Evolutionary conservation across 2,113 vertebrate genomes (phyloP).

Genomic region (Zingel zingel): DNA sequence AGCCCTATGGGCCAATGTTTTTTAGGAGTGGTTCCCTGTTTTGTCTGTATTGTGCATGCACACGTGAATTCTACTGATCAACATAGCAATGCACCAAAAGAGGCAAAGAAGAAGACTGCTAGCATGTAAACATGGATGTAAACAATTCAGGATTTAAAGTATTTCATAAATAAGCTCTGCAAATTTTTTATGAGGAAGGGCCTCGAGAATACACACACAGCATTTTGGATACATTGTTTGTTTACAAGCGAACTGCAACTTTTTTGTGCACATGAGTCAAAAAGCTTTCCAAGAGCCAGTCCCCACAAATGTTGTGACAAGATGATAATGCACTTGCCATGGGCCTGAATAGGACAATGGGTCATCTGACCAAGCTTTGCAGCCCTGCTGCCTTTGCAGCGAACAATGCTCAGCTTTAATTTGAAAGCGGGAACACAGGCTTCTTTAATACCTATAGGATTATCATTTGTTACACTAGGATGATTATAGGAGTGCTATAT

Average conservation of each 20-base stretch:
- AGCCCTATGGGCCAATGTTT: not conserved
- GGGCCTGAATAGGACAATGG: constrained; percentile 19
- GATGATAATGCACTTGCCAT: not conserved
- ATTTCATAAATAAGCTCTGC: not conserved
- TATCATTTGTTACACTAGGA: not conserved
- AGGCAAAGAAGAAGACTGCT: not conserved
- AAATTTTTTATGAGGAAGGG: not conserved
- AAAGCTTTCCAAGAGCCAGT: not conserved
- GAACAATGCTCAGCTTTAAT: constrained; percentile 25
- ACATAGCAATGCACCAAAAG: not conserved
- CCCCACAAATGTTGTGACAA: constrained; percentile 19
- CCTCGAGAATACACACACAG: not conserved
- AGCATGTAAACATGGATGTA: not conserved
- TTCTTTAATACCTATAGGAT: not conserved
- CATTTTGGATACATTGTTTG: not conserved
- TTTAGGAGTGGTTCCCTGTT: not conserved
- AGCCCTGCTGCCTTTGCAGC: not conserved
- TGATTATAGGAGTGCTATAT: not conserved
- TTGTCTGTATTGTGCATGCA: not conserved
- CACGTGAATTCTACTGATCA: not conserved
- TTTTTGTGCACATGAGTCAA: not conserved
- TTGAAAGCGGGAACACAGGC: not conserved
- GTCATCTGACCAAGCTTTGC: constrained; percentile 31
- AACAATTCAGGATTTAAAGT: not conserved
- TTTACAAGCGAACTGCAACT: not conserved